These are phyloP conservation scores for Lasioglossum zephyrum DNA, from an alignment of 2,888 invertebrate species.

Conservation along the genomic window DNA sequence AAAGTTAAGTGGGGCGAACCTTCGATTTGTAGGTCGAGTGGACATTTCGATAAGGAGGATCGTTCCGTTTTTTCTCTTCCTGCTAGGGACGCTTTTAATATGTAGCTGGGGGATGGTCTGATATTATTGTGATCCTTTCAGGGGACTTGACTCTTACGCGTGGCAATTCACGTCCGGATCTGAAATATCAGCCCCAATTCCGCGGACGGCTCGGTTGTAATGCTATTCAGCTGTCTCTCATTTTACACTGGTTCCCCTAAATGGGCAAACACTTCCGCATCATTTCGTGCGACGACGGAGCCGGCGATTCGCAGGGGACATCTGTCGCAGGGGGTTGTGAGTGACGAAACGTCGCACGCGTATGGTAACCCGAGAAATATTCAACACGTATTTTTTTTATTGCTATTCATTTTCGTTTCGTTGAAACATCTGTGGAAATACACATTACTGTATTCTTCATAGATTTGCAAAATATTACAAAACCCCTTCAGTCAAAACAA, in stretches of 20 bases:
- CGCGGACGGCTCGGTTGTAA: neutral
- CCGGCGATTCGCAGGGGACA: neutral
- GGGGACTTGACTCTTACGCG: conserved; percentile 13
- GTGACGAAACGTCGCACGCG: too few species aligned
- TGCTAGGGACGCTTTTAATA: conserved; percentile 21
- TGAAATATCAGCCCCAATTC: neutral
- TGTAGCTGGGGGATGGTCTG: neutral
- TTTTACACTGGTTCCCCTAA: neutral
- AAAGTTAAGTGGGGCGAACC: conserved; percentile 11
- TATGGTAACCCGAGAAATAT: too few species aligned
- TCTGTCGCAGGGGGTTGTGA: too few species aligned
- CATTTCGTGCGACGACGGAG: neutral
- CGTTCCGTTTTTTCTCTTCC: conserved; percentile 16
- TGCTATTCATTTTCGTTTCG: too few species aligned
- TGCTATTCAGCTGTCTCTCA: neutral
- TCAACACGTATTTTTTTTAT: too few species aligned
- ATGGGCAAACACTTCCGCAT: neutral
- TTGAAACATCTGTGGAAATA: too few species aligned
- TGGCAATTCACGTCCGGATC: conserved; percentile 1
- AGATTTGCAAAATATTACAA: too few species aligned
- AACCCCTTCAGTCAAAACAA: too few species aligned
- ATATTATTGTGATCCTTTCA: conserved; percentile 27
- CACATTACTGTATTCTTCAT: too few species aligned
- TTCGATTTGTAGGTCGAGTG: conserved; percentile 35
- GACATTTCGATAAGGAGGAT: conserved; percentile 24